Evolutionary conservation across 2,888 invertebrate species (phyloP), one percentile per base, ranked within the genome.

Genomic region (Papilio protenor): DNA sequence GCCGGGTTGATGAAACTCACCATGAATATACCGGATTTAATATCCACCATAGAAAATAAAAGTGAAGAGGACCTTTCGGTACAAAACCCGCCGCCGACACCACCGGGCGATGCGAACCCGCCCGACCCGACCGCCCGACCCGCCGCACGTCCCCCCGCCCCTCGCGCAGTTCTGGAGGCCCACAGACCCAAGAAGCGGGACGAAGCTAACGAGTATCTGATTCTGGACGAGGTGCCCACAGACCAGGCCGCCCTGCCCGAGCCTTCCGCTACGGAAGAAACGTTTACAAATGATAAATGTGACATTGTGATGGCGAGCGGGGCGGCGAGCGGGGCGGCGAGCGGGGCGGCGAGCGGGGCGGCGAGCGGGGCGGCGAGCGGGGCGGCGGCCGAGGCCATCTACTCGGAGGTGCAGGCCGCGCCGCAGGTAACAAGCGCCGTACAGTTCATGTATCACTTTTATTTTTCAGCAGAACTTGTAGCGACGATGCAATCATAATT

Each of bases 391-490:
- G 92, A 94, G 79, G 91, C 85, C 77, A 92, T 93, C 77, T 94
- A 94, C 83, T 90, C 91, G 1, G 94, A 93, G 86, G 91, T 93
- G 18, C 92, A 91, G 61, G 90, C 93, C 70, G 79, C 82, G 79
- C 84, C 89, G 57, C 91, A 93, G 93, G 93, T 93, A 92, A 89
- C n/a, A 11, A 52, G 10, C 70, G 23, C 8, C 55, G 45, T 59
- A 49, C 59, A 59, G 16, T 12, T 59, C 59, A 16, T 16, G 64
- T 73, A 47, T 64, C 33, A 27, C 16, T 64, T 66, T 52, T 66
- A 52, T 55, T 52, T 33, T 12, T 52, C n/a, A 59, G 66, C 57
- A 21, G 57, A 23, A 21, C 11, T 57, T 11, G 21, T 21, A 21
- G 21, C 49, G 49, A 16, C 3, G 49, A 49, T 49, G 49, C 49